Conservation (phyloP, 2,113 vertebrate species). For the Cyrtonyx montezumae region DNA sequence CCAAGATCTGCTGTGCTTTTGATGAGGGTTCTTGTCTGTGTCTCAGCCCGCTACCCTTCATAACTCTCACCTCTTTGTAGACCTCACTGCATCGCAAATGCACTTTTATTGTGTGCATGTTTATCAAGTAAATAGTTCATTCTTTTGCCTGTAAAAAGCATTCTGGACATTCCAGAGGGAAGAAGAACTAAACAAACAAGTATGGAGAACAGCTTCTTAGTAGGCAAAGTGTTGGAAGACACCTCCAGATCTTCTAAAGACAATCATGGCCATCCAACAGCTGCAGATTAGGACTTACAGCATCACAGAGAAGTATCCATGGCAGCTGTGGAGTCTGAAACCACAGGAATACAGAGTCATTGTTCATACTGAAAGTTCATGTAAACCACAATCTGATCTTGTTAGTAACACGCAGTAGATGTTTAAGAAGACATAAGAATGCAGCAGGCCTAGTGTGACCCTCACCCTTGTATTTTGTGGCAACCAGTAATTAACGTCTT, state of each 20-base stretch:
- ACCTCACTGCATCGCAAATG: neutral
- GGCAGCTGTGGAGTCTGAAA: neutral
- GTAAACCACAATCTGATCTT: rapidly evolving
- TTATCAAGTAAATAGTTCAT: neutral
- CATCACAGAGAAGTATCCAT: neutral
- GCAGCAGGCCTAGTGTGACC: neutral
- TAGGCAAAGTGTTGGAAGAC: neutral
- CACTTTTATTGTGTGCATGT: neutral
- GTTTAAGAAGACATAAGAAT: neutral
- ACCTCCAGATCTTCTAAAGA: neutral
- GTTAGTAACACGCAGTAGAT: neutral
- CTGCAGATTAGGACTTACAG: neutral
- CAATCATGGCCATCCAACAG: neutral
- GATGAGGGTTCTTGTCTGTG: rapidly evolving
- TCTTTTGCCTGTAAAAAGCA: neutral
- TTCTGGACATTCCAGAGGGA: neutral
- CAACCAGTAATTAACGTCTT: neutral
- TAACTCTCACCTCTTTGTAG: neutral
- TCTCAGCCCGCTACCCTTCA: neutral
- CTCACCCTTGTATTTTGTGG: neutral
- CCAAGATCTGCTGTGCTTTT: neutral
- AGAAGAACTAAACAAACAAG: neutral
- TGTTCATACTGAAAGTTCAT: neutral
- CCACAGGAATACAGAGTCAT: neutral
- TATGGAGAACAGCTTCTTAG: neutral